A percentile compares a stretch with the other conserved stretches of the same genome.
Evolutionary conservation across 2,113 vertebrate genomes (phyloP).

Genomic region (Carassius auratus): DNA sequence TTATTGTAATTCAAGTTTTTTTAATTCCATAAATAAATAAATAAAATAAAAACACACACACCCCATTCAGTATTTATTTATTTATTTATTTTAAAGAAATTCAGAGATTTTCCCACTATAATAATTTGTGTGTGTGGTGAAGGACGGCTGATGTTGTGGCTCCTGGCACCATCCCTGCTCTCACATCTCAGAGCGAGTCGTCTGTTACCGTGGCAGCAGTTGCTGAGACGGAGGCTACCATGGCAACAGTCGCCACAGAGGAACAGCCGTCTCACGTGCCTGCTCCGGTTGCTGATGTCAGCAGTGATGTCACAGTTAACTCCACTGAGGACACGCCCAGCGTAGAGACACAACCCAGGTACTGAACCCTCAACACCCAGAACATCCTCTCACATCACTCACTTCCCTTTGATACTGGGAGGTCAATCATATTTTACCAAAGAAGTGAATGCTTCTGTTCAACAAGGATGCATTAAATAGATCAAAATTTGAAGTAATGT

Average conservation of each 20-base stretch:
- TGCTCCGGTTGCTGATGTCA: conserved; percentile 66
- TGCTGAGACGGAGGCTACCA: conserved; percentile 64
- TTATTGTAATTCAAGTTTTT: neutral
- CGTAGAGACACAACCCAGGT: conserved; percentile 72
- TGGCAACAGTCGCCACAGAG: conserved; percentile 63
- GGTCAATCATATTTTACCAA: neutral
- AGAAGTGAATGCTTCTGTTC: neutral
- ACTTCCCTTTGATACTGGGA: too few relatives aligned
- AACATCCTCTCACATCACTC: neutral
- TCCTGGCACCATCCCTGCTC: conserved; percentile 63
- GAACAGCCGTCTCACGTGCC: conserved; percentile 66
- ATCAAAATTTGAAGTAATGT: too few relatives aligned
- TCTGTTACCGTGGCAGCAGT: conserved; percentile 58
- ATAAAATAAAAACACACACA: neutral
- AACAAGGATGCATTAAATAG: neutral
- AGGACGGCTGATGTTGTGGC: conserved; percentile 65
- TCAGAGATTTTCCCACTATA: conserved; percentile 44
- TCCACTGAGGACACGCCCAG: conserved; percentile 62
- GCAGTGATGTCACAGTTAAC: conserved; percentile 64
- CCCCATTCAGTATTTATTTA: neutral
- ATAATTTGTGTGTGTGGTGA: neutral
- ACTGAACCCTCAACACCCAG: neutral
- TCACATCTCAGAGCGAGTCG: conserved; percentile 56
- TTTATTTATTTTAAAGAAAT: neutral
- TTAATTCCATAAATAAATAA: neutral